These are phyloP conservation scores for Polydrusus cervinus DNA, from an alignment of 2,888 invertebrate genomes.

Conservation along the genomic window DNA sequence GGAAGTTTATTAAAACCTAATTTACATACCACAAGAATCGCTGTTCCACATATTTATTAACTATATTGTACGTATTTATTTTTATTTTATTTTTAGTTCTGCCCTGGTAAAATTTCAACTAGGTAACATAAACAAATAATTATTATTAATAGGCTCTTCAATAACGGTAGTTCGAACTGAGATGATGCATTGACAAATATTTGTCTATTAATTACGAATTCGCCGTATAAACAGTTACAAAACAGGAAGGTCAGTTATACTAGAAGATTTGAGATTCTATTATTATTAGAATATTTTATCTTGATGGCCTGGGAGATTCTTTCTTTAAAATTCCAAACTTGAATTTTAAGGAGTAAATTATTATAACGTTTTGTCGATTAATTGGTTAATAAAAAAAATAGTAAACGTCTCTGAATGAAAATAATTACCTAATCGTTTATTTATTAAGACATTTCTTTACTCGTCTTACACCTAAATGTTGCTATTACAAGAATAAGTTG, in stretches of 20 bases:
- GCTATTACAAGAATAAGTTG: no score
- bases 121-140: slow-evolving; percentile 10
- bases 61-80: no score
- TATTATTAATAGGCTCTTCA: background rate
- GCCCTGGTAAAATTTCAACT: slow-evolving; percentile 5
- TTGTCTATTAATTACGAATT: slow-evolving; percentile 44
- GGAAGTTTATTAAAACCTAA: no score
- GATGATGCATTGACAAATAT: slow-evolving; percentile 50
- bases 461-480: no score
- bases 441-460: no score
- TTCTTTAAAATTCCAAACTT: background rate
- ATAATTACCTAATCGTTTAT: no score
- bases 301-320: background rate
- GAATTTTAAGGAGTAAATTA: no score
- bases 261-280: background rate
- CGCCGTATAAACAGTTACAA: slow-evolving; percentile 42
- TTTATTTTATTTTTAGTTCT: background rate
- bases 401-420: no score
- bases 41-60: no score
- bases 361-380: no score
- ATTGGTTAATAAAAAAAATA: no score
- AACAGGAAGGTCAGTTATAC: slow-evolving; percentile 48
- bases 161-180: slow-evolving; percentile 8
- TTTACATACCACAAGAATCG: no score
- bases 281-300: background rate